phyloP scores from a whole-genome alignment of 2,113 vertebrate genomes.

The Onychostruthus taczanowskii region DNA sequence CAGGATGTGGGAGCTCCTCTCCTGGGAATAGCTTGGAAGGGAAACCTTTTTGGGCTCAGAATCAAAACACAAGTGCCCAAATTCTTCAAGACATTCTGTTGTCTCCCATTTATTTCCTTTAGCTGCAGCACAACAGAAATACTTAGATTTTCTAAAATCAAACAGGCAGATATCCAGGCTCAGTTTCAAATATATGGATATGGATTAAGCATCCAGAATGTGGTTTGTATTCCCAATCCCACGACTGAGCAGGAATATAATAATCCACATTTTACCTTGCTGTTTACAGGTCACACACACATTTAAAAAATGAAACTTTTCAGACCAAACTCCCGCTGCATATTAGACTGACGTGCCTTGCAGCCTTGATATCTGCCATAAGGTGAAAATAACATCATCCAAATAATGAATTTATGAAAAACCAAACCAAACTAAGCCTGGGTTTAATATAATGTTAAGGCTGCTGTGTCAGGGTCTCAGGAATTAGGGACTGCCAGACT shows the following conservation, averaged over 20 bases:
- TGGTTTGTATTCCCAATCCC: background rate
- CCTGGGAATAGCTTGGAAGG: background rate
- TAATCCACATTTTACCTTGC: background rate
- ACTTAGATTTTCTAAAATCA: background rate
- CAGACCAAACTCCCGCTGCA: fast-evolving
- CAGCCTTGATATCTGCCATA: background rate
- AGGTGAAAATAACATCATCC: background rate
- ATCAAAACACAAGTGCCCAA: background rate
- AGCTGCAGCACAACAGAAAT: background rate
- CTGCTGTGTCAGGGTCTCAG: background rate
- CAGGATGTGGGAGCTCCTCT: background rate
- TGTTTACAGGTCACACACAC: background rate
- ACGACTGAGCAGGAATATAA: background rate
- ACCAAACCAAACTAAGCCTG: background rate
- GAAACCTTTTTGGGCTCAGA: background rate
- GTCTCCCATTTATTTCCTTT: background rate
- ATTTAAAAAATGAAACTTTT: background rate
- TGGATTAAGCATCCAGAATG: background rate
- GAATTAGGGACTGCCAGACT: background rate
- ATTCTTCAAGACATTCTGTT: background rate
- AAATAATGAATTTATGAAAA: background rate
- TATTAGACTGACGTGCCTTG: background rate
- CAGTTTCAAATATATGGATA: background rate
- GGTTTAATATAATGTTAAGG: background rate
- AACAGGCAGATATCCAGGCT: background rate